These are phyloP conservation scores for Struthidea cinerea DNA, from an alignment of 2,113 vertebrate species.

Conservation along the genomic window DNA sequence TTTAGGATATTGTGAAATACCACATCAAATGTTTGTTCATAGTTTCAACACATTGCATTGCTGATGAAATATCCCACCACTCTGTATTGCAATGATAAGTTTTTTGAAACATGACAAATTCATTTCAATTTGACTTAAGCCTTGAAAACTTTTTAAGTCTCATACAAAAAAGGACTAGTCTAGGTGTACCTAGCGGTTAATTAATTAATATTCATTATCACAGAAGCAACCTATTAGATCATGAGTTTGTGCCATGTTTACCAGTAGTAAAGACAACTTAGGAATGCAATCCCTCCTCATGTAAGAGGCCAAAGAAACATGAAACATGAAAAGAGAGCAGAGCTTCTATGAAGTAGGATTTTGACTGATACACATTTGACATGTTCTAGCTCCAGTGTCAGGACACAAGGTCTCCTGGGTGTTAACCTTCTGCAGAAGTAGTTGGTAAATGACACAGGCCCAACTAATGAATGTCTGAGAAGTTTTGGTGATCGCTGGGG, in stretches of 20 bases:
- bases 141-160: background rate
- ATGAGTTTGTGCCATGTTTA: background rate
- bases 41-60: background rate
- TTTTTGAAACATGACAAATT: background rate
- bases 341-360: background rate
- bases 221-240: background rate
- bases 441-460: background rate
- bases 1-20: constrained; percentile 4
- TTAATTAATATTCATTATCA: background rate
- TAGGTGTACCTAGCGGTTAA: background rate
- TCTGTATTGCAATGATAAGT: background rate
- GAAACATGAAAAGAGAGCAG: background rate
- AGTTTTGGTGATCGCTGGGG: background rate
- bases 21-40: background rate
- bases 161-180: background rate
- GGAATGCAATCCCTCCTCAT: background rate
- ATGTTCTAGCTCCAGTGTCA: background rate
- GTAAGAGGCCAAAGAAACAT: background rate
- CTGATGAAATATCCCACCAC: background rate
- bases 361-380: background rate
- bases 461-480: background rate
- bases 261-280: background rate
- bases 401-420: background rate
- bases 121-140: background rate
- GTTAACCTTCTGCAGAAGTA: background rate